Evolutionary conservation across 1,140 invertebrate genomes (phyloP), one percentile per base, ranked within the genome.

Genomic region (Pemphigus obesinymphae): DNA sequence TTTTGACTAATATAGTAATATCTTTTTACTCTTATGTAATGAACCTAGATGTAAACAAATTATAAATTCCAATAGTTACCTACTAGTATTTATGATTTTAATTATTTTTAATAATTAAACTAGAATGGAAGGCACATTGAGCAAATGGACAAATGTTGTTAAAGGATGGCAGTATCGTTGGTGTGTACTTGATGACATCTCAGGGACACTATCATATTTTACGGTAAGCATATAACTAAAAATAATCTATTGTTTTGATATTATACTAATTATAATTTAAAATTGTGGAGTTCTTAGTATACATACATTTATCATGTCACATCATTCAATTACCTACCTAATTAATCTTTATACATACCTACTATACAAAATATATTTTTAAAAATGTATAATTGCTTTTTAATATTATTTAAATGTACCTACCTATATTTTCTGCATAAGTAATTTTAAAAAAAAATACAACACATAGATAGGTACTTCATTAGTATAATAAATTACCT

Each of bases 81-180:
- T n/a, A 29, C 23, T 78, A 40, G 29, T 78, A 78, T 37, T 78
- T 55, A 58, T 78, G n/a, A 7, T 73, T 50, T 50, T 73, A 48
- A 76, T 76, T 76, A 76, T 1, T 40, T 40, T 40, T 43, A 63
- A 80, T 45, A 29, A 43, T 37, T 68, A 20, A 78, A 55, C 50
- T 80, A 82, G 58, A 85, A 93, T 99, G 93, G 97, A 99, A 90
- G 98, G 98, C 84, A 96, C 96, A n/a, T 88, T 99, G 63, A 98
- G 95, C 89, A 99, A 99, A 91, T 99, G 97, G 98, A 99, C 98
- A 82, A 99, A 99, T 91, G 96, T 99, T 84, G 97, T 99, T 92
- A 98, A 99, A 89, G 98, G 97, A 83, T 99, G 97, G 97, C 98
- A 99, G 89, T 99, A 97, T 89, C 91, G 97, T 82, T 99, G 97